phyloP scores from a whole-genome alignment of 2,888 invertebrate species.

The Hemaris fuciformis region DNA sequence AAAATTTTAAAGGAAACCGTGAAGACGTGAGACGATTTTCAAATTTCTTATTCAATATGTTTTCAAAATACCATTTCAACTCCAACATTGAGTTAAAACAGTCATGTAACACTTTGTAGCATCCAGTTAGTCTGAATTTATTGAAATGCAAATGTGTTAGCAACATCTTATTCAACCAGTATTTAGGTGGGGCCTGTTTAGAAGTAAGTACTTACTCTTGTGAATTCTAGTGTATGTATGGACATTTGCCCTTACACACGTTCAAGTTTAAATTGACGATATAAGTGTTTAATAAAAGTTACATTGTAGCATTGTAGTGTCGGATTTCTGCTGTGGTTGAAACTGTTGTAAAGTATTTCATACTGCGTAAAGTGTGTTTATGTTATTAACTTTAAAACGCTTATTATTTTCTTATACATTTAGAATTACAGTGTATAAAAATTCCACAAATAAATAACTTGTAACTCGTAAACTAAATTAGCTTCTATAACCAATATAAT shows the following conservation, averaged over 20 bases:
- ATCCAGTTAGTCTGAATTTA: not conserved
- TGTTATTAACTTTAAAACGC: not conserved
- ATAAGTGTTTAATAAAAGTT: not conserved
- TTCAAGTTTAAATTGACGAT: not conserved
- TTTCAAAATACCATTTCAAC: not conserved
- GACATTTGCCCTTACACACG: not conserved
- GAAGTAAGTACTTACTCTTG: not conserved
- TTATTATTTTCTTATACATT: not conserved
- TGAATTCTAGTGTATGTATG: not conserved
- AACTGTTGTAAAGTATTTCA: not conserved
- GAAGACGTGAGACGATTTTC: not conserved
- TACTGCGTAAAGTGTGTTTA: not conserved
- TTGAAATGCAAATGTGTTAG: constrained; percentile 11
- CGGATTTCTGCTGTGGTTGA: not conserved
- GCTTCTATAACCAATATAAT: no score
- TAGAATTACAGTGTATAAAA: not conserved
- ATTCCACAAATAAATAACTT: not conserved
- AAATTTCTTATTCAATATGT: no score
- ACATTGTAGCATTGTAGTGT: not conserved
- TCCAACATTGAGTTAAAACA: not conserved
- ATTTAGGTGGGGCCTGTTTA: not conserved
- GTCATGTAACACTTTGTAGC: constrained; percentile 8
- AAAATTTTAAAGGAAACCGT: not conserved
- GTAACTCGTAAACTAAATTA: not conserved
- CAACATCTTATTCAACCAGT: constrained; percentile 4